Evolutionary conservation across 2,113 vertebrate genomes (phyloP), one percentile per base, ranked within the genome.

Genomic region (Sturnus vulgaris): DNA sequence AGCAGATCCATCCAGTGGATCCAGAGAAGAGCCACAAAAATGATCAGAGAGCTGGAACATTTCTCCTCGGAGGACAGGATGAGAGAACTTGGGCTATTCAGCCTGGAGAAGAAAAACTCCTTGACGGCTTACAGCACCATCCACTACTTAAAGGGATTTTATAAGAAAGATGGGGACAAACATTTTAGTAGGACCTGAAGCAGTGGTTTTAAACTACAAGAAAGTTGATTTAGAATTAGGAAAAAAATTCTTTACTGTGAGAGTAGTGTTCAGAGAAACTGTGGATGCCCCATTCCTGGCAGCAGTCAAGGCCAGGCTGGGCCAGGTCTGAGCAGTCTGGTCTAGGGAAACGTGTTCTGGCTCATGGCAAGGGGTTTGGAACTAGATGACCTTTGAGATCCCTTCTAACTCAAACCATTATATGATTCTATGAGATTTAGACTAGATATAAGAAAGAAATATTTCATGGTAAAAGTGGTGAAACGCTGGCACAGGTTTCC

Each of bases 351-450:
- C 24, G 11, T 28, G 4, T 33, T n/a, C 37, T 14, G 19, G 24
- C 7, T 35, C 1, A n/a, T 4, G 24, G 17, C 39, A 83, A 35
- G 12, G 15, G 2, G 0, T 0, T 4, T 63, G 35, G 7, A 89
- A 47, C 7, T 44, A n/a, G 17, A 22, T 46, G 7, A 42, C 10
- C 5, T 71, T 59, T 50, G 65, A 59, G 14, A 24, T 23, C 20
- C 12, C 31, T 66, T 75, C 21, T 37, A 71, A 31, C 9, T 9
- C 31, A 61, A 76, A 71, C 1, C 1, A 16, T 55, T 63, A 25
- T 20, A 17, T 31, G 33, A 37, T 56, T 37, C 25, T 16, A 7
- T 47, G n/a, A 83, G 17, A 33, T 50, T 60, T 27, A 64, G 28
- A n/a, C 15, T 80, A 22, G 13, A 28, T 61, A 23, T 2, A 68